Percentiles rank a stretch among this genome's conserved stretches.
These are phyloP conservation scores for Cyphomyrmex costatus DNA, from an alignment of 1,140 invertebrate species.

Conservation along the genomic window DNA sequence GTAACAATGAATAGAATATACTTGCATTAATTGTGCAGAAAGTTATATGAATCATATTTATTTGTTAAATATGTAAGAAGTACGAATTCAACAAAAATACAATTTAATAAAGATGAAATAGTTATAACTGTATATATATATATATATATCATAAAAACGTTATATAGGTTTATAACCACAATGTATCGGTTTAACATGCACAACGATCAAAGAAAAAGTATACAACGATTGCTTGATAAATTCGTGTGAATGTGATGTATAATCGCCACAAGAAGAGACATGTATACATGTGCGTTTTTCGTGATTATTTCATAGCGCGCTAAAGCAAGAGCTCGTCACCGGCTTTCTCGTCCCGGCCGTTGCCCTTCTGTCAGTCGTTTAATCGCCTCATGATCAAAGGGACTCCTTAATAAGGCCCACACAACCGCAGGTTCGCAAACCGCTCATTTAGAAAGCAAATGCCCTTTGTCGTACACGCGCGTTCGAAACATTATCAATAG, in stretches of 20 bases:
- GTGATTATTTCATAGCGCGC: neutral
- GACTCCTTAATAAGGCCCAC: constrained; percentile 52
- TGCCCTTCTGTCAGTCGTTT: constrained; percentile 57
- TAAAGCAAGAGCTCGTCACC: constrained; percentile 37
- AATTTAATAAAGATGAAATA: constrained; percentile 5
- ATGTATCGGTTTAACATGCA: neutral
- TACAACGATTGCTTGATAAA: constrained; percentile 14
- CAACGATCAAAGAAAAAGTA: constrained; percentile 7
- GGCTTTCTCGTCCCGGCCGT: constrained; percentile 28
- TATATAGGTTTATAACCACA: neutral
- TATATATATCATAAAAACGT: neutral
- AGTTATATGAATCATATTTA: neutral
- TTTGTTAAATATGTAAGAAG: neutral
- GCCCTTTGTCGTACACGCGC: constrained; percentile 21
- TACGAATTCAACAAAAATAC: neutral
- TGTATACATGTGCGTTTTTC: neutral
- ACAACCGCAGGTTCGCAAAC: constrained; percentile 40
- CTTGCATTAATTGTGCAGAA: neutral
- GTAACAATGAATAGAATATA: neutral
- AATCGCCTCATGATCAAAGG: constrained; percentile 54
- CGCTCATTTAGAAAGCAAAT: constrained; percentile 38
- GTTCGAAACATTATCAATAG: neutral
- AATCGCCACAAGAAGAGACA: neutral
- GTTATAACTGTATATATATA: neutral
- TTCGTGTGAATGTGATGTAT: neutral